Conservation (phyloP, 1,140 invertebrate species). For the Maniola jurtina region DNA sequence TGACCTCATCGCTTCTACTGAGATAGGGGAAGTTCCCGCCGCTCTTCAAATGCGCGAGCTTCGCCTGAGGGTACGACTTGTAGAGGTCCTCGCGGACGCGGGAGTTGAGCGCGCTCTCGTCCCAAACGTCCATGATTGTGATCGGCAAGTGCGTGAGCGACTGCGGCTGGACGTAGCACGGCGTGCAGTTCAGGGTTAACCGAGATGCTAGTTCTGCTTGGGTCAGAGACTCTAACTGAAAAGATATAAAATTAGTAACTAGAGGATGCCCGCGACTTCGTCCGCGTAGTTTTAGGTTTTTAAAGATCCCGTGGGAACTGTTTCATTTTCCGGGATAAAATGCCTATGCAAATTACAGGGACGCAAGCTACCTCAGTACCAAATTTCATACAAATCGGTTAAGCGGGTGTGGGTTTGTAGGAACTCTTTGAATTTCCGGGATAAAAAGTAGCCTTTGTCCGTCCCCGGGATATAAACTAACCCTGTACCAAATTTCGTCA, state of each 20-base stretch:
- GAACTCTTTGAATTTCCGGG: no score
- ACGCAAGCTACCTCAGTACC: no score
- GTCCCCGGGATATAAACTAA: no score
- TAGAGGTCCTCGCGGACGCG: slow-evolving; percentile 89
- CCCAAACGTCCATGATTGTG: slow-evolving; percentile 94
- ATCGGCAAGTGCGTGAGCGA: slow-evolving; percentile 84
- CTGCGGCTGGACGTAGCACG: slow-evolving; percentile 89
- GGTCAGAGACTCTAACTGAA: slow-evolving; percentile 88
- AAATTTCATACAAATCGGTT: no score
- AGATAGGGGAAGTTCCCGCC: slow-evolving; percentile 96
- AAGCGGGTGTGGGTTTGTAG: no score
- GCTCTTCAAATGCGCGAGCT: slow-evolving; percentile 91
- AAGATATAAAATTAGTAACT: not conserved
- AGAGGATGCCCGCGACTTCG: no score
- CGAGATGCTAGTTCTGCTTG: slow-evolving; percentile 92
- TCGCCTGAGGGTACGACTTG: slow-evolving; percentile 93
- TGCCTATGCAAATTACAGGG: no score
- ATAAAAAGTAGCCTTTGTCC: no score
- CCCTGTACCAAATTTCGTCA: no score
- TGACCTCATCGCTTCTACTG: slow-evolving; percentile 93
- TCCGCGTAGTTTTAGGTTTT: no score
- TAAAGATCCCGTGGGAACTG: no score
- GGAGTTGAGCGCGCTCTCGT: slow-evolving; percentile 90
- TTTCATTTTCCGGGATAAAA: no score
- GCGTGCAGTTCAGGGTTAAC: slow-evolving; percentile 92